Conservation (phyloP, 2,888 invertebrate genomes). For the Hirtodrosophila confusa region DNA sequence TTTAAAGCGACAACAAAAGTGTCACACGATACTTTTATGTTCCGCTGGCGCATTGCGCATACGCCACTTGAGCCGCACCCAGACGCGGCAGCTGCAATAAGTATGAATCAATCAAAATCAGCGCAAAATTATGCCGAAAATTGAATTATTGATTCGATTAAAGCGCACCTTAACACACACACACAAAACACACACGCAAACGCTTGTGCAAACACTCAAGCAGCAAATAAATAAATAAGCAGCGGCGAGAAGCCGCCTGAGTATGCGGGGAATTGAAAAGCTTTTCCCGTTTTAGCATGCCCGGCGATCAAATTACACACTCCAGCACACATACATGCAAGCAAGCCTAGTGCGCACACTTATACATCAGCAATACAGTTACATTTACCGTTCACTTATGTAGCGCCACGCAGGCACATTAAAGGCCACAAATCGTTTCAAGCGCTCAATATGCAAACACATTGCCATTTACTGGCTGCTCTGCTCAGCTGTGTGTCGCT, state of each 20-base stretch:
- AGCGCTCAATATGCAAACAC: constrained; percentile 66
- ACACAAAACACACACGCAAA: constrained; percentile 9
- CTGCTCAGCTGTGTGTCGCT: constrained; percentile 2
- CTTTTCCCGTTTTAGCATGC: constrained; percentile 39
- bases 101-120: constrained; percentile 73
- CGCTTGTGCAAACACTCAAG: constrained; percentile 26
- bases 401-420: constrained; percentile 69
- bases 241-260: constrained; percentile 26
- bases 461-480: constrained; percentile 33
- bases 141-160: constrained; percentile 78
- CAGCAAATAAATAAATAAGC: constrained; percentile 47
- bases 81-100: constrained; percentile 25
- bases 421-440: constrained; percentile 76
- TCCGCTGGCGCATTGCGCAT: constrained; percentile 44
- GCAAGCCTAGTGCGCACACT: constrained; percentile 21
- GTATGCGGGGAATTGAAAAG: constrained; percentile 25
- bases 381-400: constrained; percentile 68
- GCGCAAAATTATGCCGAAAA: constrained; percentile 61
- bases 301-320: constrained; percentile 69
- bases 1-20: constrained; percentile 59
- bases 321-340: constrained; percentile 34
- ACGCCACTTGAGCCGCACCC: constrained; percentile 38
- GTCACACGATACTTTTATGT: constrained; percentile 54
- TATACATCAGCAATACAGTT: constrained; percentile 49
- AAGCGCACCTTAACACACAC: constrained; percentile 48